A percentile compares a stretch with the other conserved stretches of the same genome.
Evolutionary conservation across 2,113 vertebrate genomes (phyloP).

Genomic region (Macquaria ambigua): DNA sequence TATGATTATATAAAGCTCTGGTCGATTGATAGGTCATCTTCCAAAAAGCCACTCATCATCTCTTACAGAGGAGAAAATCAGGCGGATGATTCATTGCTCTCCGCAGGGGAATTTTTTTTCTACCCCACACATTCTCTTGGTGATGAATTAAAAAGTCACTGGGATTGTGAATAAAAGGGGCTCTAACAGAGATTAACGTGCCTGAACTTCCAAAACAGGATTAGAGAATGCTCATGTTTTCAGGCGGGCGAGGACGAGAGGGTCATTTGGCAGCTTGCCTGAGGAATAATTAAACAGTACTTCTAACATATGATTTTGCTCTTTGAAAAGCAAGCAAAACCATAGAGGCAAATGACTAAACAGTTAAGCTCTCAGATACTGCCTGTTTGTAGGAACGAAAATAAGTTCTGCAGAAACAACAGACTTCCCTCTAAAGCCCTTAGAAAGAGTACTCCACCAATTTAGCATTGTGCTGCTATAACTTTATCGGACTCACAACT

Average conservation of each 20-base stretch:
- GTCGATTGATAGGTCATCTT: slow-evolving; percentile 42
- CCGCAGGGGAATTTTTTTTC: neutral
- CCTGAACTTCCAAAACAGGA: slow-evolving; percentile 52
- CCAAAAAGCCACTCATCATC: slow-evolving; percentile 41
- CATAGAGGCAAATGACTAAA: neutral
- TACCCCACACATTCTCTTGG: neutral
- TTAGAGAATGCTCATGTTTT: slow-evolving; percentile 22
- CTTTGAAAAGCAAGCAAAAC: neutral
- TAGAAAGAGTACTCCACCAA: too few species aligned
- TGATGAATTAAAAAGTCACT: slow-evolving; percentile 48
- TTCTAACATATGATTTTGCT: neutral
- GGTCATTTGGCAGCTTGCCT: neutral
- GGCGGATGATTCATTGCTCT: slow-evolving; percentile 36
- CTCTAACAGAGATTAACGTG: slow-evolving; percentile 27
- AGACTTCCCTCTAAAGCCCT: too few species aligned
- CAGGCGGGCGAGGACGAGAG: neutral
- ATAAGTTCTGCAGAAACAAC: too few species aligned
- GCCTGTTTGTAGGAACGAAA: neutral
- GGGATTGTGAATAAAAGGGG: slow-evolving; percentile 41
- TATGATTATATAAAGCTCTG: slow-evolving; percentile 27
- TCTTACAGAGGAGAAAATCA: slow-evolving; percentile 35
- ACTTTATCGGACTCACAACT: too few species aligned
- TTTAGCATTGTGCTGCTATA: too few species aligned
- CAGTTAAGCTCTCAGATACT: neutral
- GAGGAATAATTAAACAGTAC: slow-evolving; percentile 26